Conservation (phyloP, 2,888 invertebrate genomes). For the Plebejus melissa region DNA sequence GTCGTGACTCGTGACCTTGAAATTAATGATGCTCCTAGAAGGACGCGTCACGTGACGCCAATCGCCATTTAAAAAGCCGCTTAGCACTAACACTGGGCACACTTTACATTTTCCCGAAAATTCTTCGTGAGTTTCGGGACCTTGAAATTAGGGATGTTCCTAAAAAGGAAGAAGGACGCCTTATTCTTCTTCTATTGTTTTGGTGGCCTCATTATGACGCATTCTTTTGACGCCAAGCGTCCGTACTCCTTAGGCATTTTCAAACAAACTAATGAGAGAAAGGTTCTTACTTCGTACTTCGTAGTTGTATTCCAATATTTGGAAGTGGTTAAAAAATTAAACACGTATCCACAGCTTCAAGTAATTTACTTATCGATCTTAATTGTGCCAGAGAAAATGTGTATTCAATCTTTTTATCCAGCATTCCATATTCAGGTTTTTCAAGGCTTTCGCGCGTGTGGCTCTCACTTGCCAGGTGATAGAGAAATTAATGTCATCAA, state of each 20-base stretch:
- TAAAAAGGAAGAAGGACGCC: background rate
- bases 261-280: background rate
- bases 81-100: too few relatives aligned
- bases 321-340: too few relatives aligned
- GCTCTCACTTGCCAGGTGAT: conserved; percentile 3
- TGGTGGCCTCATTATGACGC: background rate
- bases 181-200: background rate
- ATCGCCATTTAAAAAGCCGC: too few relatives aligned
- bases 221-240: background rate
- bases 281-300: background rate
- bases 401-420: background rate
- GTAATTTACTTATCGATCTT: background rate
- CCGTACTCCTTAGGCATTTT: background rate
- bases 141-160: too few relatives aligned
- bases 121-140: too few relatives aligned
- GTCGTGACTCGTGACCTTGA: background rate
- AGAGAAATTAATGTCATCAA: conserved; percentile 14
- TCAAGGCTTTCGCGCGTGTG: conserved; percentile 8
- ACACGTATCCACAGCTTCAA: too few relatives aligned
- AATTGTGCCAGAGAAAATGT: background rate
- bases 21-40: background rate
- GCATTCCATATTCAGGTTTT: background rate
- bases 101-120: too few relatives aligned
- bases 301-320: too few relatives aligned
- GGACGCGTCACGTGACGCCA: too few relatives aligned